Evolutionary conservation across 2,888 invertebrate species (phyloP).

Genomic region (Drosophila testacea): DNA sequence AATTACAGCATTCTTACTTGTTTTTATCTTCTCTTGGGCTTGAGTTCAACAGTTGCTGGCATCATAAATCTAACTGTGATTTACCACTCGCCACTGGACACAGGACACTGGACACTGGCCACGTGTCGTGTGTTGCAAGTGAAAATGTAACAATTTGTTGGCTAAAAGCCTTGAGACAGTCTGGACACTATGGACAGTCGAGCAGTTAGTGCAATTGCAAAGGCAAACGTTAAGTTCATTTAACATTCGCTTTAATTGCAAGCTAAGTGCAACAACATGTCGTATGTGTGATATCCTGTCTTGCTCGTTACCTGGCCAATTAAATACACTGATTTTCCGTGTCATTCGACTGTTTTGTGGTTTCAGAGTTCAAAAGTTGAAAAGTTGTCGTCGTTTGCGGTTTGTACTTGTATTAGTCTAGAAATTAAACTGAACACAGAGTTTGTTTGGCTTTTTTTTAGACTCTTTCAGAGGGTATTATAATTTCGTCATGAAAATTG

Average conservation of each 20-base stretch:
- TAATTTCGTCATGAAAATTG: background rate
- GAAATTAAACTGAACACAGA: conserved; percentile 12
- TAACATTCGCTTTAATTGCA: conserved; percentile 50
- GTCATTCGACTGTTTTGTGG: conserved; percentile 9
- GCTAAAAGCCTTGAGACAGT: background rate
- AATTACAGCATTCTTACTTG: background rate
- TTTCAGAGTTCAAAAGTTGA: conserved; percentile 26
- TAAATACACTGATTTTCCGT: conserved; percentile 39
- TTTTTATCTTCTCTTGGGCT: conserved; percentile 1
- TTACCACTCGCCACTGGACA: conserved; percentile 28
- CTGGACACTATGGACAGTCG: background rate
- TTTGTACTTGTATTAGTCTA: conserved; percentile 6
- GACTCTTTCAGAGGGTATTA: background rate
- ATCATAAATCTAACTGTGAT: conserved; percentile 47
- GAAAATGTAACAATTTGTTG: conserved; percentile 29
- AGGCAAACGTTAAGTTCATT: conserved; percentile 17
- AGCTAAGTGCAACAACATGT: conserved; percentile 47
- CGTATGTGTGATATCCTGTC: conserved; percentile 41
- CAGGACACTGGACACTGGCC: background rate
- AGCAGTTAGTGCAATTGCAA: background rate
- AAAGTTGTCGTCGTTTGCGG: conserved; percentile 23
- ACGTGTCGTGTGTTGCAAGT: conserved; percentile 9
- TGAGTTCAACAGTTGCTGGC: conserved; percentile 2
- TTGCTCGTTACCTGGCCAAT: conserved; percentile 44
- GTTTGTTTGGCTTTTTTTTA: conserved; percentile 10